phyloP scores from a whole-genome alignment of 2,113 vertebrate species.

The Mus spicilegus region DNA sequence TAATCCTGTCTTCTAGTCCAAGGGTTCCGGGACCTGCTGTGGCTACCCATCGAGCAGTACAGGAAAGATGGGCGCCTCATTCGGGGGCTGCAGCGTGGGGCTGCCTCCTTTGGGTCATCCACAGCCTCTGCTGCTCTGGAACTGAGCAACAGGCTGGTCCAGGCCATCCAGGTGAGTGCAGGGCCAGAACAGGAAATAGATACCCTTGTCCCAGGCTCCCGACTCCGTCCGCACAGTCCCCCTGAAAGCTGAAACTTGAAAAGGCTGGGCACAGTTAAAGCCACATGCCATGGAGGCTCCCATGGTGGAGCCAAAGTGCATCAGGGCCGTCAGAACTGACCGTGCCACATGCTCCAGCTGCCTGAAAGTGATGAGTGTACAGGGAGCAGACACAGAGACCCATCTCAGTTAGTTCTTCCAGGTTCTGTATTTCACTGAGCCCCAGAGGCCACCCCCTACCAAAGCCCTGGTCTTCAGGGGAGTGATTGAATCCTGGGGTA shows the following conservation, averaged over 20 bases:
- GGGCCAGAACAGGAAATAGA: rapidly evolving
- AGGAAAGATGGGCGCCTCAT: constrained; percentile 95
- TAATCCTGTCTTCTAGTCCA: constrained; percentile 86
- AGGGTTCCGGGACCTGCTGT: constrained; percentile 94
- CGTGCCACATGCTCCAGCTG: rapidly evolving
- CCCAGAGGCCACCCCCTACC: background rate
- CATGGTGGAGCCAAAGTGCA: background rate
- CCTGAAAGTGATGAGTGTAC: background rate
- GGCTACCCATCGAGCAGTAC: constrained; percentile 96
- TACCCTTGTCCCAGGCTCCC: background rate
- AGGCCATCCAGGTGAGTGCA: constrained; percentile 93
- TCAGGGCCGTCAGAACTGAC: background rate
- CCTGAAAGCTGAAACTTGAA: background rate
- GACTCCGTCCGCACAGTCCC: rapidly evolving
- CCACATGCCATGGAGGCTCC: background rate
- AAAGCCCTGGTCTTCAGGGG: background rate
- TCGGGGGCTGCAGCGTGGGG: constrained; percentile 94
- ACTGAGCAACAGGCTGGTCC: constrained; percentile 95
- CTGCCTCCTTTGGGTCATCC: constrained; percentile 94
- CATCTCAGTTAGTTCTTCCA: background rate
- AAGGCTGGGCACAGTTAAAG: background rate
- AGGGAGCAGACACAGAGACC: too few relatives aligned
- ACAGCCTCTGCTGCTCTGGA: constrained; percentile 94
- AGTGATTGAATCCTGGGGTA: background rate
- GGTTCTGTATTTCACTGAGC: background rate